These are phyloP conservation scores for Mechanitis messenoides DNA, from an alignment of 2,888 invertebrate genomes.

Conservation along the genomic window DNA sequence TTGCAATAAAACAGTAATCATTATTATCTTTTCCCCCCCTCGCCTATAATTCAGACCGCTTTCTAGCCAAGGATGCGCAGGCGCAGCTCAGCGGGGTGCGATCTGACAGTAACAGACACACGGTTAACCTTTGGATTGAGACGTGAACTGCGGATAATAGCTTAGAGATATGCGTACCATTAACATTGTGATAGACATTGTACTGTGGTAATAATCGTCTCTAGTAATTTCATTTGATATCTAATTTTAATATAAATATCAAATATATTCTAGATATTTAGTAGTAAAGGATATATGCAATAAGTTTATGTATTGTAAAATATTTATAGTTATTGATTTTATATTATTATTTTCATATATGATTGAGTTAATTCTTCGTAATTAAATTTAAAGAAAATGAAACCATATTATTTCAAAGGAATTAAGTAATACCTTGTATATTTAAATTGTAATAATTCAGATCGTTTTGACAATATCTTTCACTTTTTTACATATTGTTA, in stretches of 20 bases:
- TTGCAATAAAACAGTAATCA: not conserved
- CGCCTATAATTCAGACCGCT: constrained; percentile 26
- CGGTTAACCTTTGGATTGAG: constrained; percentile 75
- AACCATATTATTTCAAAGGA: not conserved
- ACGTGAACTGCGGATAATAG: constrained; percentile 72
- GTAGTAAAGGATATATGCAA: too few species aligned
- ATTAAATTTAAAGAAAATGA: not conserved
- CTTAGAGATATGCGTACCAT: constrained; percentile 38
- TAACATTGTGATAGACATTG: constrained; percentile 25
- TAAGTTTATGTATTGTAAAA: too few species aligned
- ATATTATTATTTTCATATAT: too few species aligned
- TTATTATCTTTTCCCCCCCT: not conserved
- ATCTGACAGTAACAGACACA: constrained; percentile 73
- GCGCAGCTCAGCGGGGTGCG: constrained; percentile 69
- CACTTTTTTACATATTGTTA: constrained; percentile 8
- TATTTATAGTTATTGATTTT: too few species aligned
- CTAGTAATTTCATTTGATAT: constrained; percentile 1
- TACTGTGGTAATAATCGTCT: constrained; percentile 17
- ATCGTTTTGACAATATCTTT: constrained; percentile 1
- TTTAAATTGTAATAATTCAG: not conserved
- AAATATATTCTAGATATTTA: too few species aligned
- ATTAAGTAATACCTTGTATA: not conserved
- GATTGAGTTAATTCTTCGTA: too few species aligned
- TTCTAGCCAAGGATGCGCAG: constrained; percentile 40
- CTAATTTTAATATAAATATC: not conserved